Percentiles rank a stretch among this genome's conserved stretches.
Conservation (phyloP, 1,140 invertebrate genomes). For the Matsumurasca onukii region DNA sequence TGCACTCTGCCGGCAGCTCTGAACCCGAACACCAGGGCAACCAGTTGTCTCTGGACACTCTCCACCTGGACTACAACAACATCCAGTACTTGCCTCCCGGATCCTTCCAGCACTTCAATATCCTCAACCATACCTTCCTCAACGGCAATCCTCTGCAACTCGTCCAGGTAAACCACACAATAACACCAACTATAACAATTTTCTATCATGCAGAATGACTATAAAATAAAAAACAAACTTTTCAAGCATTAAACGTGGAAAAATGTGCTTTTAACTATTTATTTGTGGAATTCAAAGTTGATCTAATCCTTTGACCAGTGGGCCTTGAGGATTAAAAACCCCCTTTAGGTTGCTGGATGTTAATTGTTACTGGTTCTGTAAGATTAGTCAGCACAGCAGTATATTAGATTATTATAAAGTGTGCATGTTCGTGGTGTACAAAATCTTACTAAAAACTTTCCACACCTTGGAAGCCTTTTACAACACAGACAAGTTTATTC, state of each 20-base stretch:
- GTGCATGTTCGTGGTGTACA: too few relatives aligned
- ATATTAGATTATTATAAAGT: too few relatives aligned
- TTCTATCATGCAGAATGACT: conserved; percentile 20
- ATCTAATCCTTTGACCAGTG: too few relatives aligned
- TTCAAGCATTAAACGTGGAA: neutral
- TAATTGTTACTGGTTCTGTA: too few relatives aligned
- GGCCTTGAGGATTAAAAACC: too few relatives aligned
- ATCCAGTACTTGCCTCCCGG: conserved; percentile 65
- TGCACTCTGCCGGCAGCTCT: conserved; percentile 50
- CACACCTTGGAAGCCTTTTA: too few relatives aligned
- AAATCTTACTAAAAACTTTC: too few relatives aligned
- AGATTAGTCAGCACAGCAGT: too few relatives aligned
- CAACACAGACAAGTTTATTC: too few relatives aligned
- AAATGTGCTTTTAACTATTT: neutral
- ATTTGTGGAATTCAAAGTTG: too few relatives aligned
- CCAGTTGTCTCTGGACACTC: conserved; percentile 59
- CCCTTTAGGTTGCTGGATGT: too few relatives aligned
- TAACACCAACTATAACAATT: neutral
- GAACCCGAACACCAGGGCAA: conserved; percentile 33
- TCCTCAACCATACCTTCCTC: conserved; percentile 75
- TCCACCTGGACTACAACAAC: conserved; percentile 77
- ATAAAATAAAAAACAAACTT: conserved; percentile 15
- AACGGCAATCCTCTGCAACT: conserved; percentile 76
- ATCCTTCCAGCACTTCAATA: conserved; percentile 78
- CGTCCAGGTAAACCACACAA: conserved; percentile 58